Base-by-base conservation (phyloP, 1,140 invertebrate species). In the Harlomillsia oculata region DNA sequence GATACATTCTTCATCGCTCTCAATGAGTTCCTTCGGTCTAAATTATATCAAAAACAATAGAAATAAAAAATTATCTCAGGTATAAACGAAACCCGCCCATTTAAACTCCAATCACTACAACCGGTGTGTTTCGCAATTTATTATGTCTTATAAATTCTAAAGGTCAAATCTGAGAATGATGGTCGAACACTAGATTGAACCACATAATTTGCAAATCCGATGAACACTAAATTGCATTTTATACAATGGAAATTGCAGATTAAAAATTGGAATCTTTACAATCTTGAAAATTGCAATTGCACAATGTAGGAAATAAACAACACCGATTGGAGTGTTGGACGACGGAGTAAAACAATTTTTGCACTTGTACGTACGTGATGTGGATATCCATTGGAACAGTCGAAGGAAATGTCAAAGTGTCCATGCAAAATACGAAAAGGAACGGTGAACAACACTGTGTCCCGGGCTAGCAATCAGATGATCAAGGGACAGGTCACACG, bases 391-490 rank as follows among this genome's bases (percentile, higher is more conserved):
- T 49, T 21, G 49, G 25, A 32, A 20, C 16, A 20, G 56, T 32
- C 21, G 43, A n/a, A 43, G 51, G 48, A 18, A 52, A 39, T 16
- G 25, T 18, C 20, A 48, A 52, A 36, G 37, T 37, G 9, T 51
- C 46, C 56, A 58, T 51, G 26, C 16, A 14, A 55, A 55, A 29
- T 36, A 55, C 25, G 28, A 29, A 13, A n/a, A 39, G 41, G 52
- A 55, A 53, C 50, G 34, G 43, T 30, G 50, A 57, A 39, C 32
- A 34, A 44, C 26, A 32, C 43, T 41, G 32, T 50, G 54, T 61
- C 59, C 59, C 59, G 59, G 59, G 59, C 53, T 52, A 23, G 39
- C 34, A 29, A 56, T 61, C 59, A 61, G 54, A 61, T 61, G 59
- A 60, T 60, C 40, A 29, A 30, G 46, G 40, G n/a, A 45, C 53